A percentile compares a stretch with the other conserved stretches of the same genome.
These are phyloP conservation scores for Distichodus sexfasciatus DNA, from an alignment of 2,797 vertebrate genomes.

Conservation along the genomic window DNA sequence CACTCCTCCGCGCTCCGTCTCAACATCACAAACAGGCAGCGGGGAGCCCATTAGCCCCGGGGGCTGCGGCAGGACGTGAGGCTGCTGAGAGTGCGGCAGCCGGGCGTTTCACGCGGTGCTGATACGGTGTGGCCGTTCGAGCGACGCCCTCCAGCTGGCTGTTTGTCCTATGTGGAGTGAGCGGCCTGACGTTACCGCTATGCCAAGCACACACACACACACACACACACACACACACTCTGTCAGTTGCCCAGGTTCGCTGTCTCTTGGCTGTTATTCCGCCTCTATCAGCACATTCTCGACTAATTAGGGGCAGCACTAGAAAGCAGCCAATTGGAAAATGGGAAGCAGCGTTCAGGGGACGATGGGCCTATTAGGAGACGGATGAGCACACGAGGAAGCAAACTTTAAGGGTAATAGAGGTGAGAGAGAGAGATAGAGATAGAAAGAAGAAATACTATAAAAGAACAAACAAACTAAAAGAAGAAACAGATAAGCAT, in stretches of 20 bases:
- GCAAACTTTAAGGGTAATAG: slow-evolving; percentile 46
- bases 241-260: too few species aligned
- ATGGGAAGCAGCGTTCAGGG: slow-evolving; percentile 65
- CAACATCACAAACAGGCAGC: slow-evolving; percentile 36
- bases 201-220: not conserved
- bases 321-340: slow-evolving; percentile 73
- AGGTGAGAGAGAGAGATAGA: not conserved
- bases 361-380: slow-evolving; percentile 67
- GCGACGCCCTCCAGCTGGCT: slow-evolving; percentile 23
- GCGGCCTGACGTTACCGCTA: slow-evolving; percentile 49
- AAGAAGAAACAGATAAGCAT: not conserved
- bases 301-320: slow-evolving; percentile 74
- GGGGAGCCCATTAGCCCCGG: slow-evolving; percentile 34
- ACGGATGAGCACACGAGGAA: slow-evolving; percentile 47
- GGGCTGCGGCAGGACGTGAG: slow-evolving; percentile 30
- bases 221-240: not conserved
- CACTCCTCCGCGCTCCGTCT: slow-evolving; percentile 19
- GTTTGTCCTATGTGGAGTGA: slow-evolving; percentile 35
- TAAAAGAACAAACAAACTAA: not conserved
- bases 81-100: slow-evolving; percentile 4
- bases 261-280: too few species aligned
- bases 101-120: slow-evolving; percentile 14
- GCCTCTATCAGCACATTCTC: slow-evolving; percentile 57
- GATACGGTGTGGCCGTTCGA: slow-evolving; percentile 19
- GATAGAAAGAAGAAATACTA: not conserved